These are phyloP conservation scores for Glandiceps talaboti DNA, from an alignment of 53 echinoderm and acorn worm species.

Conservation along the genomic window DNA sequence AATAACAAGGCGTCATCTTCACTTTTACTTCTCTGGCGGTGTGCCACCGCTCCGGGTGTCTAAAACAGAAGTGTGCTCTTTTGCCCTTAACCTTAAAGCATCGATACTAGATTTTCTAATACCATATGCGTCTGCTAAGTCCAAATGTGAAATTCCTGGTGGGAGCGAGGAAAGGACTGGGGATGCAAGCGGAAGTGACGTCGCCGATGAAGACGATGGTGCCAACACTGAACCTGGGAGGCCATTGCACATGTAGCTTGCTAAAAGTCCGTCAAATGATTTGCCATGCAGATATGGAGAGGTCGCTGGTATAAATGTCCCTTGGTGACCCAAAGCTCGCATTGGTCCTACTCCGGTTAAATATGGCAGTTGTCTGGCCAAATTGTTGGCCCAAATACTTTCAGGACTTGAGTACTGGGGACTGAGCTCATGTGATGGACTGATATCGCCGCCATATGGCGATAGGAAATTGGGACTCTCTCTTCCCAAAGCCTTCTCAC, in stretches of 20 bases:
- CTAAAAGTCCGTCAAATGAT: neutral
- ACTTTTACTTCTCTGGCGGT: neutral
- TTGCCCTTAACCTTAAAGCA: neutral
- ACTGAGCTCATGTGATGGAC: neutral
- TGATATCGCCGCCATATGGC: neutral
- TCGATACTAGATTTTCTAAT: neutral
- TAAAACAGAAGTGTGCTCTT: neutral
- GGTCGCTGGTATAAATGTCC: neutral
- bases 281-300: neutral
- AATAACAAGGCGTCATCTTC: too few species aligned
- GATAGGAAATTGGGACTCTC: constrained; percentile 22
- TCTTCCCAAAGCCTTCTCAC: constrained; percentile 63
- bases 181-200: neutral
- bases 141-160: neutral
- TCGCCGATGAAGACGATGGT: neutral
- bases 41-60: neutral
- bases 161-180: neutral
- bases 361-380: neutral
- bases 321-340: neutral
- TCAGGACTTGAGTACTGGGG: neutral
- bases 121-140: neutral
- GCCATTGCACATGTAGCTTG: neutral
- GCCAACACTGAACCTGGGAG: neutral
- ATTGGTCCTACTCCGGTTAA: neutral
- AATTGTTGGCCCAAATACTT: neutral